Percentiles rank a stretch among this genome's conserved stretches.
Conservation (phyloP, 2,113 vertebrate species). For the Callipepla californica region DNA sequence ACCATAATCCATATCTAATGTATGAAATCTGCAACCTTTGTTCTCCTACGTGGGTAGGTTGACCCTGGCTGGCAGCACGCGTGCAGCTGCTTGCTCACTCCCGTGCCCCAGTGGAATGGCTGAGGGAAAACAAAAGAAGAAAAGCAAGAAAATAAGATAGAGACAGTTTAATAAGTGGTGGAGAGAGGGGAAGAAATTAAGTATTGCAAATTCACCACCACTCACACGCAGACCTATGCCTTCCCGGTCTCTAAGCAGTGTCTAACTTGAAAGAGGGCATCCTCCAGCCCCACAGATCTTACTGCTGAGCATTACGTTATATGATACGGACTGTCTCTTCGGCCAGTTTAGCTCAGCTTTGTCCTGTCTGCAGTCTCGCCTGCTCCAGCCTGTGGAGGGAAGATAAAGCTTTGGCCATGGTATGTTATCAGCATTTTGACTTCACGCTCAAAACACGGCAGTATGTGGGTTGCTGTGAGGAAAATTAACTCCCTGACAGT, state of each 20-base stretch:
- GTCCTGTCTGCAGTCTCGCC: not conserved
- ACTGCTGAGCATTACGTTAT: not conserved
- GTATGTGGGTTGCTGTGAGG: not conserved
- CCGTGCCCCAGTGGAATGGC: not conserved
- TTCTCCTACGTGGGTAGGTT: fast-evolving
- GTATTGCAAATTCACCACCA: not conserved
- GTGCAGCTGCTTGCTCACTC: not conserved
- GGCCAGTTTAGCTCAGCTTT: not conserved
- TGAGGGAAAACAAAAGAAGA: not conserved
- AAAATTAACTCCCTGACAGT: not conserved
- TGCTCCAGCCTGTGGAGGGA: fast-evolving
- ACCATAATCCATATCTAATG: not conserved
- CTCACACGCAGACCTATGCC: not conserved
- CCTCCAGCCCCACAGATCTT: not conserved
- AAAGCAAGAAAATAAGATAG: not conserved
- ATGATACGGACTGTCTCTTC: not conserved
- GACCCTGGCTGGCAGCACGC: not conserved
- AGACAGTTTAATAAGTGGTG: not conserved
- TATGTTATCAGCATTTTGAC: not conserved
- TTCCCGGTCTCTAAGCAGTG: not conserved
- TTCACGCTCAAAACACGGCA: not conserved
- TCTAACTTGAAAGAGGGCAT: not conserved
- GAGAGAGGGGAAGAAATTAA: not conserved
- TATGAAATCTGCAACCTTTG: not conserved
- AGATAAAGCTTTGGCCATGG: not conserved